Evolutionary conservation across 2,113 vertebrate species (phyloP).

Genomic region (Triplophysa tibetana): DNA sequence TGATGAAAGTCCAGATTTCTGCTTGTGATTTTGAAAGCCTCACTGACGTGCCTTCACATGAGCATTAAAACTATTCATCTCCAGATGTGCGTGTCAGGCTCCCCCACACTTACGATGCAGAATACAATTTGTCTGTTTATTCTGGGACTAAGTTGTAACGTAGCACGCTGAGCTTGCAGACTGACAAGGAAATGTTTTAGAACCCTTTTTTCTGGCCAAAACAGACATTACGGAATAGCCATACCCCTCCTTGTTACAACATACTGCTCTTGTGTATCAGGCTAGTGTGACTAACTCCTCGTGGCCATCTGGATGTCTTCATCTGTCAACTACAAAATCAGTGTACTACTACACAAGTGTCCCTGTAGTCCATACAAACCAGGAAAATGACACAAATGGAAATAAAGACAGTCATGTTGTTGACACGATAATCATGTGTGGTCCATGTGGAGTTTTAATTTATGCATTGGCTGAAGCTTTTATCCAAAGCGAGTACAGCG

Average conservation of each 20-base stretch:
- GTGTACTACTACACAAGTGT: conserved; percentile 29
- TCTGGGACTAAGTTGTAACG: background rate
- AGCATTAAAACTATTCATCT: conserved; percentile 21
- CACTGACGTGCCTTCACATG: background rate
- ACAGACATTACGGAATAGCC: conserved; percentile 34
- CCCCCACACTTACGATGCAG: conserved; percentile 29
- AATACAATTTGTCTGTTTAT: conserved; percentile 34
- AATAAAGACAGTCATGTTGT: conserved; percentile 37
- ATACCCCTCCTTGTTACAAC: conserved; percentile 31
- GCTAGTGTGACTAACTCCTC: conserved; percentile 53
- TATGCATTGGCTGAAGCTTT: no score
- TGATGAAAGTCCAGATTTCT: conserved; percentile 44
- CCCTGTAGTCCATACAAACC: conserved; percentile 7
- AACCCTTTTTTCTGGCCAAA: conserved; percentile 48
- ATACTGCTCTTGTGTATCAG: conserved; percentile 26
- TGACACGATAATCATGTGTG: conserved; percentile 24
- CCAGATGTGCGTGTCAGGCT: conserved; percentile 20
- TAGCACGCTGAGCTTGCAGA: conserved; percentile 30
- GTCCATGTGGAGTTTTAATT: background rate
- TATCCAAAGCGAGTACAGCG: no score
- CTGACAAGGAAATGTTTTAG: conserved; percentile 8
- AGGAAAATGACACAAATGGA: conserved; percentile 44
- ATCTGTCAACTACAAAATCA: conserved; percentile 63
- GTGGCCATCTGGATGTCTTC: conserved; percentile 66
- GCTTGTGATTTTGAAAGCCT: conserved; percentile 25